Evolutionary conservation across 2,797 vertebrate species (phyloP).

Genomic region (Pachyuromys duprasi): DNA sequence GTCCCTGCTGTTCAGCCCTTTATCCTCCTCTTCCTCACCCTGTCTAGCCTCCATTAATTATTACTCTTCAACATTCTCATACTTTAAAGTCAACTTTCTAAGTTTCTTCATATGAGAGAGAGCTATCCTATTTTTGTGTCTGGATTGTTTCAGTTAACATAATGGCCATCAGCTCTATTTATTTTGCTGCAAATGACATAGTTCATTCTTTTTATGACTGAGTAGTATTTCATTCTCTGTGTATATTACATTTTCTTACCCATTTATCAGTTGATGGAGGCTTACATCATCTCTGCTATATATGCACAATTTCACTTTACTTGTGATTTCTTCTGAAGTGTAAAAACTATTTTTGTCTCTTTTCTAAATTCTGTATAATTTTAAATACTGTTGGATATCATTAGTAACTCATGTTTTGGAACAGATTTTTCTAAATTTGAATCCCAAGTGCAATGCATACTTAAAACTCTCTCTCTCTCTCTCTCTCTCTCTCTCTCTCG

Average conservation of each 20-base stretch:
- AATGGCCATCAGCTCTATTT: neutral
- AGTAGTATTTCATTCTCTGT: neutral
- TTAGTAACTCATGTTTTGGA: slow-evolving; percentile 13
- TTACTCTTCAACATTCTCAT: neutral
- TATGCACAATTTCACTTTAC: neutral
- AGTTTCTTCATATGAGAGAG: neutral
- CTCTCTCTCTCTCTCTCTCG: too few relatives aligned
- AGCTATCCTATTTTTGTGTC: neutral
- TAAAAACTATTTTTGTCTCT: slow-evolving; percentile 10
- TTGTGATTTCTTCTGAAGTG: neutral
- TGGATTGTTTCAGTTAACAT: neutral
- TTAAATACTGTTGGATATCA: slow-evolving; percentile 4
- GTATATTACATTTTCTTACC: neutral
- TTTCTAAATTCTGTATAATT: neutral
- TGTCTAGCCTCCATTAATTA: neutral
- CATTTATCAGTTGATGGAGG: neutral
- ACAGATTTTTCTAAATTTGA: neutral
- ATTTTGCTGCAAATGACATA: neutral
- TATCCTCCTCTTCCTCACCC: too few relatives aligned
- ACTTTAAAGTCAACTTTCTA: neutral
- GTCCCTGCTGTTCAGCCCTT: too few relatives aligned
- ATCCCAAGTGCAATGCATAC: neutral
- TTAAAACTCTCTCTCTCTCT: neutral
- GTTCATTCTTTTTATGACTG: neutral
- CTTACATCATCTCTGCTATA: neutral